Base-by-base conservation (phyloP, 1,140 invertebrate genomes). In the Muscidifurax raptorellus region DNA sequence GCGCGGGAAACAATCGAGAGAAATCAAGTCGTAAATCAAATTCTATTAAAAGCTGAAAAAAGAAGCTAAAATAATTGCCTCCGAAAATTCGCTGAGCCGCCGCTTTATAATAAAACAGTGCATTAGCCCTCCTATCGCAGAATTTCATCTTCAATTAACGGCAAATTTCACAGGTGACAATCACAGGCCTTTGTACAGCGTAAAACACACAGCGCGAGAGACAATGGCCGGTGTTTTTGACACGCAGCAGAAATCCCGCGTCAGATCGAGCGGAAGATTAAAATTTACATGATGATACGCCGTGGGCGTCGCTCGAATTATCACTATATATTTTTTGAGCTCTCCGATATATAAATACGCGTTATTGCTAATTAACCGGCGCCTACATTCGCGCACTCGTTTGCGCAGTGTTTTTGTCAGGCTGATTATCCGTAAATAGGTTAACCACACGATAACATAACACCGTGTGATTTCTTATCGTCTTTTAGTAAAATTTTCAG, bases 201-300 rank as follows among this genome's bases (percentile, higher is more conserved):
- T 22, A 44, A 36, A 44, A 36, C 64, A 28, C 59, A 9, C 36
- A n/a, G 36, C 36, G 2, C 36, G 22, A 18, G 27, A 40, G 32
- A 69, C 64, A 79, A 79, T 66, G 6, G n/a, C 30, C 59, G 10
- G 18, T 80, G 78, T 80, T 80, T 80, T 69, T 80, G 78, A 80
- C 78, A 69, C 66, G 22, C n/a, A n/a, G 36, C n/a, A 32, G 36
- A 40, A 80, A 67, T 27, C 25, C 64, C 15, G 28, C 25, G 36
- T 40, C 36, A 69, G 78, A 80, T 69, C 59, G 30, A 69, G 27
- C 30, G 64, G 30, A 80, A 69, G 40, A 80, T 80, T 80, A 80
- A 80, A 80, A 80, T 80, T 69, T 80, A 80, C 76, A 78, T 78
- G 47, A 27, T 69, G 78, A 36, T 40, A n/a, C 25, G n/a, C 32